Evolutionary conservation across 2,888 invertebrate genomes (phyloP).

Genomic region (Noctua janthe): DNA sequence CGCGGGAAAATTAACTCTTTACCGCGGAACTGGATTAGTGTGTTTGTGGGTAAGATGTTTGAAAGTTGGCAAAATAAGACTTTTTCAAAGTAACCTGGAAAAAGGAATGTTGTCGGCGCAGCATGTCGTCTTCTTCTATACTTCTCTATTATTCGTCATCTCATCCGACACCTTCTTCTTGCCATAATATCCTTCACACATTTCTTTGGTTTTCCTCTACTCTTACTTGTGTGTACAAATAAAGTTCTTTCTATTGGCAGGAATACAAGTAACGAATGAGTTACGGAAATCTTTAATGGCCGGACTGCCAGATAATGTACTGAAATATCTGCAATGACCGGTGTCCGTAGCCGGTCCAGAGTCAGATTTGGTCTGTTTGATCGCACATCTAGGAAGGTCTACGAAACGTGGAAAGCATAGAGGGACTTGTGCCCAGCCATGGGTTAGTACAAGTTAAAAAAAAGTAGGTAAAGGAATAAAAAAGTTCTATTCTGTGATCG

Average conservation of each 20-base stretch:
- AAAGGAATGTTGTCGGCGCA: neutral
- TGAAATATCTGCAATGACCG: neutral
- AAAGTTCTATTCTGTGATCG: neutral
- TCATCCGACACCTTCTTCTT: neutral
- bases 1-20: constrained; percentile 26
- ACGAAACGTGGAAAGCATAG: neutral
- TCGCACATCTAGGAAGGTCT: neutral
- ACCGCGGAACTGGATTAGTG: constrained; percentile 16
- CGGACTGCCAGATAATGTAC: neutral
- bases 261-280: neutral
- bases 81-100: neutral
- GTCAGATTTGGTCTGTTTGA: neutral
- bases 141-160: neutral
- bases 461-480: neutral
- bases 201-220: neutral
- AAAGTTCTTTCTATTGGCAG: neutral
- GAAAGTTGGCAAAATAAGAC: neutral
- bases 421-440: neutral
- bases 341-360: neutral
- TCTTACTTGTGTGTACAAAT: neutral
- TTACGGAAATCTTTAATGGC: neutral
- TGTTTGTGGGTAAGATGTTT: neutral
- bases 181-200: neutral
- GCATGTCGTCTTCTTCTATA: neutral
- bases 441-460: neutral